These are phyloP conservation scores for Pachypsylla venusta DNA, from an alignment of 1,140 invertebrate genomes.

Conservation along the genomic window DNA sequence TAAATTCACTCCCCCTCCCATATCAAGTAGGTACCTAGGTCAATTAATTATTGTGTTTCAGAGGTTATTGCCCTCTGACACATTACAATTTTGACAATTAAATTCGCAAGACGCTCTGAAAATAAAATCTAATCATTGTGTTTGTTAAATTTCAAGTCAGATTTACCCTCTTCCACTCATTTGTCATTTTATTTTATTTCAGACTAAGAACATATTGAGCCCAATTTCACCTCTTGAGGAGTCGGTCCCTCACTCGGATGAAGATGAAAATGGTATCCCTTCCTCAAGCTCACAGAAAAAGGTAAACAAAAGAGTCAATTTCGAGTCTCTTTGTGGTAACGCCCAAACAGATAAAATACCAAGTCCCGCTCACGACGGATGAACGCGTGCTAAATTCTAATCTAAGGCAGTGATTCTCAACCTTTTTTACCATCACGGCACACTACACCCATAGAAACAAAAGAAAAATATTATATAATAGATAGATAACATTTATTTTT, in stretches of 20 bases:
- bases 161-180: too few species aligned
- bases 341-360: not conserved
- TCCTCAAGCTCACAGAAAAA: not conserved
- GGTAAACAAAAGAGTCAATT: not conserved
- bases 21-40: too few species aligned
- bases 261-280: not conserved
- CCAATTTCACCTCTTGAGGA: conserved; percentile 1
- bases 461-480: too few species aligned
- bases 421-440: not conserved
- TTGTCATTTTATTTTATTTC: not conserved
- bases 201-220: not conserved
- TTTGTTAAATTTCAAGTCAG: too few species aligned
- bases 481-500: too few species aligned
- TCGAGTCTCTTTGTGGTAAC: not conserved
- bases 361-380: not conserved
- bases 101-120: not conserved
- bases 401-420: not conserved
- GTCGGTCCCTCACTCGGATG: not conserved
- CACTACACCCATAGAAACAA: too few species aligned
- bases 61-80: not conserved
- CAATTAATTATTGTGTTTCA: not conserved
- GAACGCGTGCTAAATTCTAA: not conserved
- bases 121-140: too few species aligned
- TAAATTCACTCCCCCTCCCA: too few species aligned
- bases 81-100: not conserved